These are phyloP conservation scores for Fistularia tabacaria DNA, from an alignment of 2,797 vertebrate genomes.

Conservation along the genomic window DNA sequence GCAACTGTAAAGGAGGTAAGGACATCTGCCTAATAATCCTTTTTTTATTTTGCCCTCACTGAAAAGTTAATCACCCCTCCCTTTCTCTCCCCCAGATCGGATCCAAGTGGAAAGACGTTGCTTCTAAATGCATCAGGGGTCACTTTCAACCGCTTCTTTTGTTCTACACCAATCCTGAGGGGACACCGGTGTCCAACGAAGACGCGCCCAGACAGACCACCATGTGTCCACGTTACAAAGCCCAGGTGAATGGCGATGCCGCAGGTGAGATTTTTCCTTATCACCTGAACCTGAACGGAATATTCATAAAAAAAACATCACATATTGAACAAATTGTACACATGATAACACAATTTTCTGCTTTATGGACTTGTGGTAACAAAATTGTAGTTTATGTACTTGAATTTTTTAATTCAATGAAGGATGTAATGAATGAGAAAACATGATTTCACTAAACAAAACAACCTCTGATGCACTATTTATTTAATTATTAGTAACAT, in stretches of 20 bases:
- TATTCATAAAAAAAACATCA: too few relatives aligned
- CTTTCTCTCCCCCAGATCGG: conserved; percentile 79
- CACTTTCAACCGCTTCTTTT: conserved; percentile 95
- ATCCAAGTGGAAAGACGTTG: conserved; percentile 95
- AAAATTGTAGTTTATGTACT: too few relatives aligned
- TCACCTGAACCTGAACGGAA: background rate
- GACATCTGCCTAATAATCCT: conserved; percentile 7
- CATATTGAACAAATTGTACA: too few relatives aligned
- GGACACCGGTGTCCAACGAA: conserved; percentile 89
- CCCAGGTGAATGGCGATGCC: conserved; percentile 76
- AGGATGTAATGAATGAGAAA: too few relatives aligned
- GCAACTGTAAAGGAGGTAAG: conserved; percentile 96
- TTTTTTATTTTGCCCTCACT: background rate
- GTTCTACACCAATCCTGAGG: conserved; percentile 95
- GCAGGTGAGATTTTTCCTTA: conserved; percentile 68
- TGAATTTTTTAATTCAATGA: too few relatives aligned
- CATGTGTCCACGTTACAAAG: conserved; percentile 86
- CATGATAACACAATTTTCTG: too few relatives aligned
- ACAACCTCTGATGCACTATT: too few relatives aligned
- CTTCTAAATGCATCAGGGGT: conserved; percentile 91
- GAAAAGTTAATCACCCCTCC: conserved; percentile 6
- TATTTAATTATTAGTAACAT: too few relatives aligned
- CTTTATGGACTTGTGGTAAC: too few relatives aligned
- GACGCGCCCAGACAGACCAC: conserved; percentile 91
- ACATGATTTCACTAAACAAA: too few relatives aligned